Conservation (phyloP, 2,797 vertebrate species). For the Scleropages formosus region DNA sequence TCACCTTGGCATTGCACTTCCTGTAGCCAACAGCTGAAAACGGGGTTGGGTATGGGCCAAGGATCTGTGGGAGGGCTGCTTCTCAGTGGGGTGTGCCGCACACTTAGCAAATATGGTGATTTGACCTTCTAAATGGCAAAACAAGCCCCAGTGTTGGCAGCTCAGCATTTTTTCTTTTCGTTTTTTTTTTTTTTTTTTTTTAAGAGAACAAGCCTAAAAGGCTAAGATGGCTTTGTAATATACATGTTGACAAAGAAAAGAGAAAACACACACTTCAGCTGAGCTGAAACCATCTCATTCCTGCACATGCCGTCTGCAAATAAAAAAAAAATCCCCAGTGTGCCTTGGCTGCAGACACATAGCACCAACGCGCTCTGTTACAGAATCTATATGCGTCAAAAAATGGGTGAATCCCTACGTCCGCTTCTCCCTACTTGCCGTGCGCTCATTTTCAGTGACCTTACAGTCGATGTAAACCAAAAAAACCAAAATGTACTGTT, state of each 20-base stretch:
- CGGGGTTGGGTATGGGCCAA: too few species aligned
- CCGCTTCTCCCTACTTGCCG: constrained; percentile 9
- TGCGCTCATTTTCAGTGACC: constrained; percentile 18
- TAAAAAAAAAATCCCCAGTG: background rate
- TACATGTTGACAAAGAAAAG: too few species aligned
- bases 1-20: background rate
- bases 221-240: constrained; percentile 15
- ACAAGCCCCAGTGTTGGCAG: background rate
- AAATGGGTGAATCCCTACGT: background rate
- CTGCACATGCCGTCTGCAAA: background rate
- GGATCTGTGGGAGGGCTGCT: background rate
- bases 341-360: constrained; percentile 11
- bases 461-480: constrained; percentile 16
- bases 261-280: background rate
- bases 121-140: too few species aligned
- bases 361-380: background rate
- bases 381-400: constrained; percentile 28
- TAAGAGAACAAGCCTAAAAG: background rate
- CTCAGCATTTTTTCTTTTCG: too few species aligned
- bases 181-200: too few species aligned
- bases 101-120: too few species aligned
- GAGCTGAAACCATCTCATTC: background rate
- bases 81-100: background rate
- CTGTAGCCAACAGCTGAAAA: background rate
- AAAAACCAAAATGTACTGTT: constrained; percentile 10